These are phyloP conservation scores for Florisuga fusca DNA, from an alignment of 2,797 vertebrate genomes.

Conservation along the genomic window DNA sequence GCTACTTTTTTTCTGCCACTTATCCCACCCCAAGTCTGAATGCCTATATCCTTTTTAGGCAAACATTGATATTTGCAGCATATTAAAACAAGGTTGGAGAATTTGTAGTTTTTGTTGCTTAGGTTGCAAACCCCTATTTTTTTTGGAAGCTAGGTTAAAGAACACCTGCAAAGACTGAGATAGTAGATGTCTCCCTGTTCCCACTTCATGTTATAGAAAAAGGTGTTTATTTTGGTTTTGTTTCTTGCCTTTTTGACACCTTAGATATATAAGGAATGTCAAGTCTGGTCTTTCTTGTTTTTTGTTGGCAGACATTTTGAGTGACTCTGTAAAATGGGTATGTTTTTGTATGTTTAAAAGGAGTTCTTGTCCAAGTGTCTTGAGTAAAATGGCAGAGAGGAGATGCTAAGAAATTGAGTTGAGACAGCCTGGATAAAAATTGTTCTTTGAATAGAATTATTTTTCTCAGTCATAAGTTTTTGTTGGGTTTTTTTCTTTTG, in stretches of 20 bases:
- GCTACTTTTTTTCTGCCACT: not conserved
- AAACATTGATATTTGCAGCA: not conserved
- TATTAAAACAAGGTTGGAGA: not conserved
- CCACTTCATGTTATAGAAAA: not conserved
- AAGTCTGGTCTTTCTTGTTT: slow-evolving; percentile 54
- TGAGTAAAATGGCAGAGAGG: not conserved
- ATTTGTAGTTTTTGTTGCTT: not conserved
- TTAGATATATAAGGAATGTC: slow-evolving; percentile 35
- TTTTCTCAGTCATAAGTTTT: not conserved
- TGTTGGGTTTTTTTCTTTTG: accelerated
- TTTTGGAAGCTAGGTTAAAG: not conserved
- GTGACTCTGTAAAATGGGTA: slow-evolving; percentile 12
- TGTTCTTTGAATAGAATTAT: not conserved
- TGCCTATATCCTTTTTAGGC: not conserved
- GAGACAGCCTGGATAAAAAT: not conserved
- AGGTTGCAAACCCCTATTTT: not conserved
- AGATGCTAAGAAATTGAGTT: not conserved
- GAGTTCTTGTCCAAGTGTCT: not conserved
- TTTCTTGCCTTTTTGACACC: not conserved
- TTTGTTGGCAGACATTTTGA: slow-evolving; percentile 39
- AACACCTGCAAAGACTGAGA: not conserved
- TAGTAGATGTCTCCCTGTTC: not conserved
- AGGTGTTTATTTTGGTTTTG: slow-evolving; percentile 43
- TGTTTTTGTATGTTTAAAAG: slow-evolving; percentile 24
- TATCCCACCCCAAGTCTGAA: not conserved